Evolutionary conservation across 2,113 vertebrate species (phyloP).

Genomic region (human (Homo sapiens)): DNA sequence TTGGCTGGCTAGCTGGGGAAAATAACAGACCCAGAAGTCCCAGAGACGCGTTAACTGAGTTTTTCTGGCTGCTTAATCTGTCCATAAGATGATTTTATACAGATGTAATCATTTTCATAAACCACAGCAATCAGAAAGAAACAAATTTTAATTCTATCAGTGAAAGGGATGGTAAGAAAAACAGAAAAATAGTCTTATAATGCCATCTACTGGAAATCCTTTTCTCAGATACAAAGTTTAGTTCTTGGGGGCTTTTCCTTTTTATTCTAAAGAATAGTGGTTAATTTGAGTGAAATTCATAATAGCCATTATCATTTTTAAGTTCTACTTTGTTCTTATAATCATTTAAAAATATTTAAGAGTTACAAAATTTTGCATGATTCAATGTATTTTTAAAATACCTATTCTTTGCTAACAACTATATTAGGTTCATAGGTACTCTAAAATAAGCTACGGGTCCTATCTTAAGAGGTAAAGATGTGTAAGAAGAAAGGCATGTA

Average conservation of each 20-base stretch:
- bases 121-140: slow-evolving; percentile 51
- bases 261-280: background rate
- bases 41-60: slow-evolving; percentile 18
- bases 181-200: slow-evolving; percentile 67
- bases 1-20: background rate
- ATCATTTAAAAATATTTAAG: slow-evolving; percentile 18
- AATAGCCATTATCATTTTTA: background rate
- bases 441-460: background rate
- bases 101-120: slow-evolving; percentile 36
- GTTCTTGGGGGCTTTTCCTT: background rate
- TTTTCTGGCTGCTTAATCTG: slow-evolving; percentile 43
- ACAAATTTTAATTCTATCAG: slow-evolving; percentile 60
- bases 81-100: slow-evolving; percentile 24
- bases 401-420: background rate
- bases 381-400: slow-evolving; percentile 16
- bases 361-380: background rate
- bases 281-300: slow-evolving; percentile 26
- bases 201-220: slow-evolving; percentile 85
- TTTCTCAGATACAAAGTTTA: slow-evolving; percentile 52
- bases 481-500: background rate
- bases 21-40: background rate
- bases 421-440: background rate
- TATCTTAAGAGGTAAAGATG: background rate
- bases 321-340: too few species aligned
- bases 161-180: slow-evolving; percentile 13